Evolutionary conservation across 2,113 vertebrate species (phyloP).

Genomic region (Sceloporus tristichus): DNA sequence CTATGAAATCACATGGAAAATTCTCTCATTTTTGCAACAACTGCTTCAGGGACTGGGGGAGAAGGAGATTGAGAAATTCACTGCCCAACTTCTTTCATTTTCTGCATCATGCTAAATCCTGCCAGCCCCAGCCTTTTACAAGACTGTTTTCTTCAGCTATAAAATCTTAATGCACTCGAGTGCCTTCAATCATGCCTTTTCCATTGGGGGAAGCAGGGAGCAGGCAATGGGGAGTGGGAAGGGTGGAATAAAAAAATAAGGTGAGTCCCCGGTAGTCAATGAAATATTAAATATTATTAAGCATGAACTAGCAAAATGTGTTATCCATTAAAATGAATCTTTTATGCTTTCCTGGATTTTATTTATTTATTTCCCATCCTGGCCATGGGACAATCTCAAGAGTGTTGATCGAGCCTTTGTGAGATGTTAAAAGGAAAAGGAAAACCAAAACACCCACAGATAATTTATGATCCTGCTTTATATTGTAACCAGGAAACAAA

Average conservation of each 20-base stretch:
- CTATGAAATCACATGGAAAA: not conserved
- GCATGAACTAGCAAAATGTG: constrained; percentile 75
- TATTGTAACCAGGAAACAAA: constrained; percentile 69
- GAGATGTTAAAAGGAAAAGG: constrained; percentile 37
- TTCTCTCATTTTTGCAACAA: constrained; percentile 49
- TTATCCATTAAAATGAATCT: constrained; percentile 76
- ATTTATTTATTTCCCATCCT: not conserved
- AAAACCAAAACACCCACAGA: constrained; percentile 25
- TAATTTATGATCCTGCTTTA: constrained; percentile 61
- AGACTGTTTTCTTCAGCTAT: constrained; percentile 63
- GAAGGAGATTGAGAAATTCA: constrained; percentile 32
- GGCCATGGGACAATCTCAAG: constrained; percentile 9
- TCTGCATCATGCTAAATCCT: constrained; percentile 42
- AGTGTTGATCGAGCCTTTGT: constrained; percentile 65
- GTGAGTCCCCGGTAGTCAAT: constrained; percentile 75
- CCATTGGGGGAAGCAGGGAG: constrained; percentile 29
- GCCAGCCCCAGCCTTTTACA: constrained; percentile 37
- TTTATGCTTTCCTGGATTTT: constrained; percentile 65
- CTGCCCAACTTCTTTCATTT: constrained; percentile 46
- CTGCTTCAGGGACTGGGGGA: constrained; percentile 24
- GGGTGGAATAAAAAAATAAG: constrained; percentile 45
- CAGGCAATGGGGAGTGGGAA: not conserved
- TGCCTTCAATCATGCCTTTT: constrained; percentile 59
- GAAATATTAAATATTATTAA: constrained; percentile 77
- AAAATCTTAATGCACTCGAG: constrained; percentile 69